These are phyloP conservation scores for Latrodectus hesperus DNA, from an alignment of 2,888 invertebrate genomes.

Conservation along the genomic window DNA sequence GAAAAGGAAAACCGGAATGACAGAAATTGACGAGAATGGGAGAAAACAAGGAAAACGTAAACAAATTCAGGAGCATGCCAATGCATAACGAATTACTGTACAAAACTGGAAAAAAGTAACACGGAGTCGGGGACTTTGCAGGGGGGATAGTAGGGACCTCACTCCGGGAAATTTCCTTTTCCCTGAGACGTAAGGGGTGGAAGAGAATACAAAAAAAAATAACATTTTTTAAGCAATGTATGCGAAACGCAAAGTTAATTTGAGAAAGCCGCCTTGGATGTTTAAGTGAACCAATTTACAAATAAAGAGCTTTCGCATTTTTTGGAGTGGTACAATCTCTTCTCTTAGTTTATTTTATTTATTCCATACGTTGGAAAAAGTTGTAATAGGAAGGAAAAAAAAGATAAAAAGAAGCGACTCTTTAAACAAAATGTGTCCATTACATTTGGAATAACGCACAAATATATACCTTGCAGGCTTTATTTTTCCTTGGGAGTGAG, in stretches of 20 bases:
- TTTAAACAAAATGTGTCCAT: constrained; percentile 68
- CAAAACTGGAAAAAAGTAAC: not conserved
- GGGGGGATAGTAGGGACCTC: not conserved
- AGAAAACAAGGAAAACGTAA: constrained; percentile 35
- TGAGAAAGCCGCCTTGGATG: constrained; percentile 61
- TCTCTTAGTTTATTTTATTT: too few relatives aligned
- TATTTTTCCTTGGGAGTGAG: constrained; percentile 28
- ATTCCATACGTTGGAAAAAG: not conserved
- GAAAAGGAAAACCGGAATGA: constrained; percentile 3
- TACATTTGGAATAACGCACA: constrained; percentile 64
- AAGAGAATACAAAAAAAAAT: constrained; percentile 2
- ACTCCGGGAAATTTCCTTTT: not conserved
- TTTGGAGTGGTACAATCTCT: not conserved
- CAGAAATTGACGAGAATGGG: constrained; percentile 59
- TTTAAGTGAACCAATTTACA: constrained; percentile 68
- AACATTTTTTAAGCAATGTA: constrained; percentile 45
- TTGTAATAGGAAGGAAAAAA: not conserved
- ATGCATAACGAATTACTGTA: constrained; percentile 60
- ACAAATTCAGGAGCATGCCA: constrained; percentile 50
- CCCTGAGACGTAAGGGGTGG: not conserved
- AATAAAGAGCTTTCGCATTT: constrained; percentile 65
- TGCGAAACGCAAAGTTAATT: constrained; percentile 67
- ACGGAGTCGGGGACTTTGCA: too few relatives aligned
- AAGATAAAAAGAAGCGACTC: constrained; percentile 36
- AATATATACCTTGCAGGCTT: constrained; percentile 42